phyloP scores from a whole-genome alignment of 2,888 invertebrate genomes.

The Callinectes sapidus region DNA sequence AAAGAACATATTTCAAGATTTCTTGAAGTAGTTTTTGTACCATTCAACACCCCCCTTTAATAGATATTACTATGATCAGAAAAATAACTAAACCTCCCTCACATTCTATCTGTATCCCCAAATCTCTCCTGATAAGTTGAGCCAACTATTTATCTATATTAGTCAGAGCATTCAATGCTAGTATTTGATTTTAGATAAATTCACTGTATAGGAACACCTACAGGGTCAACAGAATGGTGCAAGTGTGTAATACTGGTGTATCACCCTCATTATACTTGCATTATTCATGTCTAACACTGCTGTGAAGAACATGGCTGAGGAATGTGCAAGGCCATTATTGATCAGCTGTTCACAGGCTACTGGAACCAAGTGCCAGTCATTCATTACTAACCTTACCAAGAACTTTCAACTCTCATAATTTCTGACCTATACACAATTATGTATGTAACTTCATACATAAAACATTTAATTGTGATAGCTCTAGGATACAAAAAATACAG shows the following conservation, averaged over 20 bases:
- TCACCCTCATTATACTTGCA: background rate
- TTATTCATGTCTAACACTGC: background rate
- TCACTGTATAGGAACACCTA: background rate
- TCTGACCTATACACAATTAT: background rate
- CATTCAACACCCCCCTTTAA: no score
- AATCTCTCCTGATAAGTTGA: background rate
- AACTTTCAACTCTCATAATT: background rate
- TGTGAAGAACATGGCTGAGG: background rate
- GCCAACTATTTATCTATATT: background rate
- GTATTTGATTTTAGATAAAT: background rate
- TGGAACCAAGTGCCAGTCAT: background rate
- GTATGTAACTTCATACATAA: background rate
- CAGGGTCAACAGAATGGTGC: background rate
- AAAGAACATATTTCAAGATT: no score
- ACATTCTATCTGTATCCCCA: background rate
- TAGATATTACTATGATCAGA: background rate
- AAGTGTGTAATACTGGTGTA: background rate
- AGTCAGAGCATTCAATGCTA: background rate
- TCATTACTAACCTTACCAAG: background rate
- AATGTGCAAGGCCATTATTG: background rate
- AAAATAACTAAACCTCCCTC: background rate
- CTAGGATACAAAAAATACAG: background rate
- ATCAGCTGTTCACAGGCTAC: background rate
- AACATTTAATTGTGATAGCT: background rate
- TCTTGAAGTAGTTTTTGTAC: no score